phyloP scores from a whole-genome alignment of 2,888 invertebrate genomes.

The Unio delphinus region DNA sequence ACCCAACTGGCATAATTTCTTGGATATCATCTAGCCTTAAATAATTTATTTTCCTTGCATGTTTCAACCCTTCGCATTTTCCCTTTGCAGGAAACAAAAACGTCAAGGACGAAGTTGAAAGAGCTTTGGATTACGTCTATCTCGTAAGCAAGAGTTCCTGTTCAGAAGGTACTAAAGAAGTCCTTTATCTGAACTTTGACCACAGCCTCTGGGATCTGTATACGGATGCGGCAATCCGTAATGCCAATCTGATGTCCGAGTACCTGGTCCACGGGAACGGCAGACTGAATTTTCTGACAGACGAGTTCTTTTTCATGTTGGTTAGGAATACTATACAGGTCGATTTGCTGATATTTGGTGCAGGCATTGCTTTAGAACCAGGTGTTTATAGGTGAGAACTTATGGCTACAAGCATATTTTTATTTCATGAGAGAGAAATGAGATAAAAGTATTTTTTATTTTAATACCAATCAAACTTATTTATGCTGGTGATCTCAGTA shows the following conservation, averaged over 20 bases:
- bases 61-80: too few relatives aligned
- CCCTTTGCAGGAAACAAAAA: too few relatives aligned
- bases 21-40: too few relatives aligned
- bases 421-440: too few relatives aligned
- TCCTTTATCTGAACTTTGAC: slow-evolving; percentile 55
- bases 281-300: slow-evolving; percentile 31
- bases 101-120: slow-evolving; percentile 23
- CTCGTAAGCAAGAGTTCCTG: slow-evolving; percentile 41
- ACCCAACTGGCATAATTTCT: too few relatives aligned
- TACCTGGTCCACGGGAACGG: slow-evolving; percentile 35
- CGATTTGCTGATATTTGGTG: slow-evolving; percentile 58
- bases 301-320: slow-evolving; percentile 51
- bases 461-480: too few relatives aligned
- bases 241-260: slow-evolving; percentile 60
- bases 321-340: slow-evolving; percentile 64
- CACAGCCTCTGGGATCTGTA: slow-evolving; percentile 52
- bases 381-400: slow-evolving; percentile 35
- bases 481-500: too few relatives aligned
- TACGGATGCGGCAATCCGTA: slow-evolving; percentile 58
- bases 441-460: too few relatives aligned
- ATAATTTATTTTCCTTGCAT: too few relatives aligned
- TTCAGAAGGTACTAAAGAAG: slow-evolving; percentile 56
- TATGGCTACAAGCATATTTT: not conserved
- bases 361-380: slow-evolving; percentile 60
- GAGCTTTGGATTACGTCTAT: slow-evolving; percentile 61